Evolutionary conservation across 2,888 invertebrate species (phyloP), one percentile per base, ranked within the genome.

Genomic region (Theretra japonica): DNA sequence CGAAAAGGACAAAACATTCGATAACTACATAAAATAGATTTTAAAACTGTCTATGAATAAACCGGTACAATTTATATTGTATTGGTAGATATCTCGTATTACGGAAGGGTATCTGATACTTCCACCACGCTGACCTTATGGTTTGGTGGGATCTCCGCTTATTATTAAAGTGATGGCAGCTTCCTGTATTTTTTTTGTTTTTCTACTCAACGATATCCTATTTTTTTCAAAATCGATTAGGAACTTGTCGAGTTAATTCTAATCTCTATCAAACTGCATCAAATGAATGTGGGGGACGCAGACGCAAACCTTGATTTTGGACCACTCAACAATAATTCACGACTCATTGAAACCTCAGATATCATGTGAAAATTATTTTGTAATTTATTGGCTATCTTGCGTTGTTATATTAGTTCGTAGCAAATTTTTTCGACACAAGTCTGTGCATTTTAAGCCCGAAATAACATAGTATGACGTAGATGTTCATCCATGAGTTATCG

Each of bases 401-500:
- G 33, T 33, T 33, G 5, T 33, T 1, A 8, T 7, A 6, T 7
- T 33, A 33, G 8, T 33, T 33, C 11, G 11, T 11, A 21, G 23
- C 17, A 23, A 65, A 41, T 23, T 17, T 65, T 65, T 28, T 23
- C 23, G 7, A 0, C 15, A 28, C 28, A 65, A 65, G 23, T 41
- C 15, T 48, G 2, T 23, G 65, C 23, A 65, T 21, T 65, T 48
- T 17, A 48, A 17, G 48, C 15, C 23, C 48, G 2, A 48, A 65
- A 5, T 65, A 23, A 48, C 15, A 65, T 48, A 30, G 48, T 5
- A 65, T 23, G 62, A 21, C 41, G 11, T 41, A 65, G 48, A 65
- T 30, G 33, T 69, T 69, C 69, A 58, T 69, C 41, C 15, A 17
- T n/a, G n/a, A 30, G 33, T 33, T 33, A 69, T 69, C 30, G 69